Base-by-base conservation (phyloP, 2,113 vertebrate species). In the Malurus elegans region DNA sequence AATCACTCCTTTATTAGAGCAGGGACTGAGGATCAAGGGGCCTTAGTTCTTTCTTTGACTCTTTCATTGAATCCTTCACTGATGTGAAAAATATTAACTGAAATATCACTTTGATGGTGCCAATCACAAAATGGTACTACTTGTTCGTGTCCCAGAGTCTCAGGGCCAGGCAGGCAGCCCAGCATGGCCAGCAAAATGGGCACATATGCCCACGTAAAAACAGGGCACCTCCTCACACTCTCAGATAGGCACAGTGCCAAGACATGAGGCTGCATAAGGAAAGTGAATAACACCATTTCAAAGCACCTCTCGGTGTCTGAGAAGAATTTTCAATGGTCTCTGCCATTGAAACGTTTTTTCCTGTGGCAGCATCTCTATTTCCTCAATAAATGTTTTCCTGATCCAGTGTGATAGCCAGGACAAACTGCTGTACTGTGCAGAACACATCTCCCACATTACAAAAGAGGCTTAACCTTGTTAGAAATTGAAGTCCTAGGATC, bases 1-100 rank as follows among this genome's bases (percentile, higher is more conserved):
- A 96, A 95, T 96, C 92, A 92, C 88, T 88, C 60, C 44, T 95
- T 96, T 95, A 93, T 97, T 95, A 93, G 53, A 95, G 28, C 51
- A 86, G 85, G 45, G 72, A 80, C 67, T 67, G 88, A 90, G 64
- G 50, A 89, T 82, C 71, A 73, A 86, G 58, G 31, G 19, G 51
- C 13, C 56, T 83, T 76, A 73, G 31, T 42, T 93, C 54, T 75
- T 83, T 89, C 42, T 82, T 87, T 69, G 60, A 65, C 9, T 95
- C 61, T 69, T 86, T 69, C 62, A 90, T 50, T 47, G 58, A 85
- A 67, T 50, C 16, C 31, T 72, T 69, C 79, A 19, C 10, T 34
- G 18, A 79, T 86, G 15, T 79, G 71, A 76, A 86, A 79, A 88
- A 73, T 50, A 53, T 75, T 85, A 88, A 67, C 44, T 92, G 74